Percentiles rank a stretch among this genome's conserved stretches.
These are phyloP conservation scores for Centruroides vittatus DNA, from an alignment of 1,140 invertebrate species.

Conservation along the genomic window DNA sequence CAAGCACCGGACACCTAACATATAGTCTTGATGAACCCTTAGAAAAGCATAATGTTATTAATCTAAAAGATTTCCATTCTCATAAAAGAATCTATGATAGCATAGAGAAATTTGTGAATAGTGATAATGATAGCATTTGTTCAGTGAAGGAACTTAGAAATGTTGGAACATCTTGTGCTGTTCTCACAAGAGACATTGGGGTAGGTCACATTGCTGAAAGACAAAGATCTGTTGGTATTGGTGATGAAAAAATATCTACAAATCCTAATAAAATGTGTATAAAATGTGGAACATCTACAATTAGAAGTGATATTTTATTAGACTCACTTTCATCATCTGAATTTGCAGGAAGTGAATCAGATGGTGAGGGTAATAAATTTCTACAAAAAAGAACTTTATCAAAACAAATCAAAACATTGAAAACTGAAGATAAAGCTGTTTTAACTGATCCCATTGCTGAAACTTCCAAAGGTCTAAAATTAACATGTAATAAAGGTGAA, in stretches of 20 bases:
- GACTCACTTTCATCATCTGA: not conserved
- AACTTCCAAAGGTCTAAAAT: no score
- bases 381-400: no score
- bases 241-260: slow-evolving; percentile 3
- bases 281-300: not conserved
- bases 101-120: not conserved
- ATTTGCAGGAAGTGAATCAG: not conserved
- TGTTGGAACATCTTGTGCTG: slow-evolving; percentile 48
- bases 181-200: slow-evolving; percentile 48
- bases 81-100: not conserved
- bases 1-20: no score
- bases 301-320: no score
- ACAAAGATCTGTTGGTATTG: slow-evolving; percentile 25
- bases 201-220: slow-evolving; percentile 36
- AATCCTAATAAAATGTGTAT: not conserved
- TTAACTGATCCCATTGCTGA: no score
- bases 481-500: no score
- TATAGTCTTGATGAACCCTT: no score
- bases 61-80: slow-evolving; percentile 3
- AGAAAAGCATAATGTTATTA: slow-evolving; percentile 1
- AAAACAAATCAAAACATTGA: no score
- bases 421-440: no score
- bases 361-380: not conserved
- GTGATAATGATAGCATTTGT: no score
- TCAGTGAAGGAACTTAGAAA: slow-evolving; percentile 28